Percentiles rank a stretch among this genome's conserved stretches.
Evolutionary conservation across 2,888 invertebrate genomes (phyloP).

Genomic region (Anorthoa munda): DNA sequence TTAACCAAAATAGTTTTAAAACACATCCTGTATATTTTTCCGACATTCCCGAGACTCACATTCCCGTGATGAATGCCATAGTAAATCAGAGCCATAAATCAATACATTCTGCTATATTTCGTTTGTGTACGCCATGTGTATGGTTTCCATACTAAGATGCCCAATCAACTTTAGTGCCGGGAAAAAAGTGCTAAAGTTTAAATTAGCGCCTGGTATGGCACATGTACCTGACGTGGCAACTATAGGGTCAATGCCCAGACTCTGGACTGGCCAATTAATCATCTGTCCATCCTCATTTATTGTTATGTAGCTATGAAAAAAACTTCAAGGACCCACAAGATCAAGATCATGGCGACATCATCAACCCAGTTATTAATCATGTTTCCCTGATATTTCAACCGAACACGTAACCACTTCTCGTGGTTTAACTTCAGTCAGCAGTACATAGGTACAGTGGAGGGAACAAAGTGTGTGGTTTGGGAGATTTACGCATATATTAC

Average conservation of each 20-base stretch:
- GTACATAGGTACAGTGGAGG: neutral
- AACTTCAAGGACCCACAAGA: neutral
- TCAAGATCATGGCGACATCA: neutral
- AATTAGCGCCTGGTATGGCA: too few relatives aligned
- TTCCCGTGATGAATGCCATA: too few relatives aligned
- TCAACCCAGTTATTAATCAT: neutral
- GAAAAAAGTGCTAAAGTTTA: too few relatives aligned
- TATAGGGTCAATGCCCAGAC: neutral
- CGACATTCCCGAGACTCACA: too few relatives aligned
- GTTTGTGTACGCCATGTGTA: too few relatives aligned
- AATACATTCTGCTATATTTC: too few relatives aligned
- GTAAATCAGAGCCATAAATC: too few relatives aligned
- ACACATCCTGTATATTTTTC: too few relatives aligned
- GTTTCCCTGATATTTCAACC: neutral
- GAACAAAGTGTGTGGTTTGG: constrained; percentile 34
- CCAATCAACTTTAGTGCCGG: too few relatives aligned
- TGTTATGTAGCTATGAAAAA: neutral
- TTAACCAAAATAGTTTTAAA: too few relatives aligned
- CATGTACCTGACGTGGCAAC: neutral
- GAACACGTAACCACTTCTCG: constrained; percentile 20
- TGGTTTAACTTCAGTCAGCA: constrained; percentile 23
- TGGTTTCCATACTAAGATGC: too few relatives aligned
- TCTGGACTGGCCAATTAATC: neutral
- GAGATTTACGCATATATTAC: constrained; percentile 34
- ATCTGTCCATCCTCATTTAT: neutral